Evolutionary conservation across 2,888 invertebrate species (phyloP), one percentile per base, ranked within the genome.

Genomic region (Ectemnius cavifrons): DNA sequence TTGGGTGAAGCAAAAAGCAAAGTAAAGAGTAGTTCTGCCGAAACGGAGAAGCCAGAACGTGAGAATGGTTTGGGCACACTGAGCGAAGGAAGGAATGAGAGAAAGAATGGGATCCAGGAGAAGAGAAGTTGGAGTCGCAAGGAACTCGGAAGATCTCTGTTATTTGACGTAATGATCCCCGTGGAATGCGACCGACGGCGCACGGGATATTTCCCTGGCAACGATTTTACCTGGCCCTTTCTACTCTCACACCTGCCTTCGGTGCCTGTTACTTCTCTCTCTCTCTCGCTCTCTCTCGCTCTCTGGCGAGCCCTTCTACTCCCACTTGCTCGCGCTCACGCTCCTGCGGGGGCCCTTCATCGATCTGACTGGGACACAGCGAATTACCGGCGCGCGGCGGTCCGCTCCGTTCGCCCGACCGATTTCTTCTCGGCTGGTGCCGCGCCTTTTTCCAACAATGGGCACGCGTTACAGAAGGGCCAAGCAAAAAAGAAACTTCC

Each of bases 141-240:
- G 72, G 65, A 82, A 76, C 70, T 69, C 75, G 80, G 77, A 82
- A 82, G 83, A 81, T 83, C 80, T 85, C 83, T 86, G 84, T 84
- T 86, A 86, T 86, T 86, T 80, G 85, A 86, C 79, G 82, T 86
- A 86, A 86, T 86, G 85, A 86, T 85, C 85, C 82, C 75, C 64
- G 72, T 70, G 86, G 86, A 86, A 86, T 86, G 84, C 77, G 75
- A 78, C 72, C 69, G 68, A 74, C 71, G 61, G 67, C 70, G 64
- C 66, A 67, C 69, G 65, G 78, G 73, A 81, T 81, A 81, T 82
- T 79, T 82, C 78, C 79, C 73, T 74, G 74, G 66, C 66, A 64
- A 23, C 75, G 74, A 64, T 79, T 81, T 80, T 80, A 81, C 75
- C 84, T 83, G 77, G 45, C 67, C 37, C 56, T 20, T 58, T 37